Evolutionary conservation across 1,140 invertebrate species (phyloP), one percentile per base, ranked within the genome.

Genomic region (Zaprionus gabonicus): DNA sequence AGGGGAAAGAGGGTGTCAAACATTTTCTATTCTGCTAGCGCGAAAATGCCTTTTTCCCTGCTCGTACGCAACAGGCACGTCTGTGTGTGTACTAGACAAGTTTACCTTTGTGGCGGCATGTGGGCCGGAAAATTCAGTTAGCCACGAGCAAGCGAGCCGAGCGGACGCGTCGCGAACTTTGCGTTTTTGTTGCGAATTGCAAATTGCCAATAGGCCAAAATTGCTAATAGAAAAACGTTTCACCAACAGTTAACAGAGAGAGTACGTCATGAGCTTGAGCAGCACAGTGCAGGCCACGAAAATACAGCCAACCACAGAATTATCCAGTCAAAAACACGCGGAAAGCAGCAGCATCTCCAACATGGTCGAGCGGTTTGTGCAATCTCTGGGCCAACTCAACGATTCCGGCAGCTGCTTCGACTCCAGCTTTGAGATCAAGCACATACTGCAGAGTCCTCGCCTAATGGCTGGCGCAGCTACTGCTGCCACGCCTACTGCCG

Each of bases 401-500:
- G 92, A 93, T 51, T 93, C 92, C 1, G 81, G 85, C 53, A 85
- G 77, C 74, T 92, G 77, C 68, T 92, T 93, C 46, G 92, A 93
- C 57, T 80, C 87, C 71, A 93, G 91, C 78, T 91, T 93, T 36
- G 92, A 93, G 67, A 80, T 92, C 56, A 93, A 93, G 56, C 60
- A 81, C 10, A 91, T 92, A 3, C 71, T 79, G 27, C 81, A 82
- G 23, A 71, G 66, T 34, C 73, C 75, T 2, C 57, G 46, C 1
- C 59, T 67, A 5, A 53, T 51, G 65, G 57, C 71, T 7, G 65
- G 49, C 3, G 46, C 36, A 20, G 20, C 23, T 9, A 63, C 46
- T 27, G 49, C 53, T 23, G 60, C 15, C 41, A 70, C 65, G 15
- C 56, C 69, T 7, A 49, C 70, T 5, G n/a, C 68, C 25, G 55